Evolutionary conservation across 2,113 vertebrate genomes (phyloP), one percentile per base, ranked within the genome.

Genomic region (Notarius quadriscutis): DNA sequence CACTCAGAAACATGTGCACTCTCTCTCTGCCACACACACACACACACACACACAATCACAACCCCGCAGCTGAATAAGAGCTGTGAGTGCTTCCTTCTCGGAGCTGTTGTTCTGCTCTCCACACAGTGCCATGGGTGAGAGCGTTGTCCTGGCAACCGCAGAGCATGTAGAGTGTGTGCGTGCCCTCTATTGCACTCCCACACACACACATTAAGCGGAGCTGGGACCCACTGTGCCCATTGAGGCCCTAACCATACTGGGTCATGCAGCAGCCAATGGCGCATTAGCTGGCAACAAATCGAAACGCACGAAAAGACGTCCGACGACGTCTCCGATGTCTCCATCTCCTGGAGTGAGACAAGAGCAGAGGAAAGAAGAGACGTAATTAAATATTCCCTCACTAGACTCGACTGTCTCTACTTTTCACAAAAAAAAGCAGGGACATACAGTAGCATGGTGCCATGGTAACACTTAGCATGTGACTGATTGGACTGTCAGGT

Each of bases 401-500:
- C 57, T 58, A 85, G 83, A 87, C 77, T 81, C 84, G 0, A 41
- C 41, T 85, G 51, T 84, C 85, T 67, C 67, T 67, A n/a, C 63
- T 22, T 71, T 17, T n/a, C 58, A 60, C 4, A 41, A 41, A 62
- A 12, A 53, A 84, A 84, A 74, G 78, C 57, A 81, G 34, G 25
- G 87, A 82, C 25, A 67, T 30, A 72, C 30, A 48, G 34, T 41
- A 48, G 34, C 15, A 22, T 8, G 51, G 55, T 58, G 30, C n/a
- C 84, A 77, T 80, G 51, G 77, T 55, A 55, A 79, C 51, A 79
- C 12, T 27, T 58, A 57, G 6, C 41, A 9, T 89, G 65, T 90
- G 89, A 88, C 58, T 90, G 89, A 88, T 87, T 82, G 87, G 41
- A 84, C 84, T 78, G 34, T 75, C 74, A 60, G 62, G 71, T 88